Percentiles rank a stretch among this genome's conserved stretches.
phyloP scores from a whole-genome alignment of 2,797 vertebrate genomes.

The Cynopterus sphinx region DNA sequence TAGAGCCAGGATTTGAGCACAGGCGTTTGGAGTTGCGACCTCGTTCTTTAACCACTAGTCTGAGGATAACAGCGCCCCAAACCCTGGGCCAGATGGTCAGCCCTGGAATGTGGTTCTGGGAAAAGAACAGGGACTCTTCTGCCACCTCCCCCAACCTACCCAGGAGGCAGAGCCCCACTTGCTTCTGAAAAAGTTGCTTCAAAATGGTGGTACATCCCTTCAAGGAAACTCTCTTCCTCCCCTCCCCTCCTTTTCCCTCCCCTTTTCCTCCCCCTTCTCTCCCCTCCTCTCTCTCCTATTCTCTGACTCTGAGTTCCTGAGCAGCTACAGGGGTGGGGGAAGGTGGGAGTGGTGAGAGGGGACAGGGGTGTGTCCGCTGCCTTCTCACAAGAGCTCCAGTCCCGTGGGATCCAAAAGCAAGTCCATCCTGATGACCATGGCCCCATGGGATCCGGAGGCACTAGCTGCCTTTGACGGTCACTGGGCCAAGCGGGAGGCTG shows the following conservation, averaged over 20 bases:
- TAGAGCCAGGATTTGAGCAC: neutral
- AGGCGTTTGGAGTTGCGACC: neutral
- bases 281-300: no score
- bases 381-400: neutral
- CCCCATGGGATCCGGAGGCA: neutral
- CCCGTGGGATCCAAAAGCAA: neutral
- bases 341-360: fast-evolving
- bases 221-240: neutral
- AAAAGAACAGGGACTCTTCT: neutral
- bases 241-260: no score
- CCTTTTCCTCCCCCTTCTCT: no score
- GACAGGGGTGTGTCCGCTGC: neutral
- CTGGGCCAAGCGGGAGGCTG: neutral
- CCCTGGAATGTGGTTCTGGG: neutral
- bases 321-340: neutral
- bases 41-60: neutral
- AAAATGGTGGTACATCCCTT: neutral
- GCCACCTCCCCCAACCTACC: neutral
- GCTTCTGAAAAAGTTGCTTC: neutral
- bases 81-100: fast-evolving
- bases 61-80: neutral
- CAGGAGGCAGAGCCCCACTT: neutral
- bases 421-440: neutral
- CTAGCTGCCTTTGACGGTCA: neutral
- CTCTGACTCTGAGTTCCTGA: neutral